Evolutionary conservation across 2,888 invertebrate genomes (phyloP), one percentile per base, ranked within the genome.

Genomic region (Lampropteryx suffumata): DNA sequence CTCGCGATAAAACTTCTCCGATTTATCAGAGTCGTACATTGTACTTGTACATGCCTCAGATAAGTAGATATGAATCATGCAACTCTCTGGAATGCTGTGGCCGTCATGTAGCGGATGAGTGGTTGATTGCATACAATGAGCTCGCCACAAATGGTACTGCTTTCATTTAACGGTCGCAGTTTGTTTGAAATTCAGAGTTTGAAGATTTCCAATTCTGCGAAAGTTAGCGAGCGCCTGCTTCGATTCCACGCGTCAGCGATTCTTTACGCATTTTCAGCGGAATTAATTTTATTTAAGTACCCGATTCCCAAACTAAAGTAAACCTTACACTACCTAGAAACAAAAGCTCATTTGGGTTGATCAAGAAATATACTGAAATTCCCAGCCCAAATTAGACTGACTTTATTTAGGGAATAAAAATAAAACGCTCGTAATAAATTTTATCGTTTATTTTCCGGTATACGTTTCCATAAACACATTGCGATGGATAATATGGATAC

Each of bases 381-480:
- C 47, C 62, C 62, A 59, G 48, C 57, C 57, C 51, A 49, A 62
- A 68, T 57, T 65, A 61, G 56, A 64, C 34, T 17, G 50, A 52
- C 40, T 48, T 46, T 39, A 47, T 64, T 59, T 50, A 56, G 55
- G 45, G 47, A 57, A 61, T 53, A 36, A 41, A 65, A 79, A 77
- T 70, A 66, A 77, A 80, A 79, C 67, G 57, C 55, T 46, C 47
- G 45, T 55, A 56, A 64, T 69, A 3, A 7, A 77, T 79, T 67
- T 71, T 72, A 74, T 79, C 63, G 69, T 87, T 85, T 86, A 86
- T 84, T 71, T 83, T 82, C 73, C 76, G 77, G 82, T 87, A 87
- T 79, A 86, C 79, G 77, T 76, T 76, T 80, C 78, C 81, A 83
- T 82, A 84, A 78, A 85, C 84, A 88, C 79, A 79, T 82, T 75